Base-by-base conservation (phyloP, 2,113 vertebrate genomes). In the Oncorhynchus clarkii region DNA sequence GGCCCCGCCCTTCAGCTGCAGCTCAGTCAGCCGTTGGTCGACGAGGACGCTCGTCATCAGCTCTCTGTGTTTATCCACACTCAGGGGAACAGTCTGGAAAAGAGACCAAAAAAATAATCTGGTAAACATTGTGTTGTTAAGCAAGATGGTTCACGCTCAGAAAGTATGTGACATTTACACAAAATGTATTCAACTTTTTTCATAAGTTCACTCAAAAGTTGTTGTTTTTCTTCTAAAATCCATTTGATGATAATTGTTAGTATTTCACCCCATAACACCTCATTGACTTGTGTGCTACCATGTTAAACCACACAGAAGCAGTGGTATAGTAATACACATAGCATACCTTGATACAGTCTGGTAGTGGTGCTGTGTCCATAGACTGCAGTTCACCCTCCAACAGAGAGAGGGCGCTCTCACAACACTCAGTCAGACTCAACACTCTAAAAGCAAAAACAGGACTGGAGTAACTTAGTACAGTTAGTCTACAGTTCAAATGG, bases 1-100 rank as follows among this genome's bases (percentile, higher is more conserved):
- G 29, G 95, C 92, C 2, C 95, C 96, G 95, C 92, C 2, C 95
- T 96, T 93, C 74, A 92, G 90, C 88, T 97, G 96, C 34, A 96
- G 91, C 2, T 93, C 93, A 0, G 92, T 94, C 57, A 97, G 73
- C 45, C 93, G 90, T 12, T 94, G 92, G 88, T 97, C 94, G 20
- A 91, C 93, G 71, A 96, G 88, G 59, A 97, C 94, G 74, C 92
- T 93, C 73, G 85, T 88, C 89, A 97, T 94, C 39, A 96, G 92
- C 79, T 93, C 86, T 0, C 86, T 82, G 88, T 96, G 94, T 73
- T 92, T 93, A 70, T 92, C 88, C 31, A 95, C 91, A 82, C 93
- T 89, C 70, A 77, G 39, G 11, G 93, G 86, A 1, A 90, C 86
- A 59, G 90, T 76, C 93, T 94, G 81, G 5, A 70, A 39, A 49